phyloP scores from a whole-genome alignment of 2,888 invertebrate species.

The Amblyteles armatorius region DNA sequence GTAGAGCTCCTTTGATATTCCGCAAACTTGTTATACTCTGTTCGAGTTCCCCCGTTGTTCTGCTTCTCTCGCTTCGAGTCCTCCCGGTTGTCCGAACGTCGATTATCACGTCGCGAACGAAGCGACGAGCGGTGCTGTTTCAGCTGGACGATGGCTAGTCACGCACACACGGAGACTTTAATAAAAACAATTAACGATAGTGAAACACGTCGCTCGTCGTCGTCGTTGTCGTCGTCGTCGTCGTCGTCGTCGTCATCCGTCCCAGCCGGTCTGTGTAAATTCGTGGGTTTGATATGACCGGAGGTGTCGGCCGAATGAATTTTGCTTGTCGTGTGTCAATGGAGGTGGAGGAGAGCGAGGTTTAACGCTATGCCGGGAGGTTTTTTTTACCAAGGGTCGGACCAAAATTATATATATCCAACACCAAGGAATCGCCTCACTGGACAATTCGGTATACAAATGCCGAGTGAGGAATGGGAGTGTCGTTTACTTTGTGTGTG shows the following conservation, averaged over 20 bases:
- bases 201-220: constrained; percentile 20
- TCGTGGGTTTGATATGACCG: neutral
- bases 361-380: neutral
- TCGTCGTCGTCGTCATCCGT: constrained; percentile 52
- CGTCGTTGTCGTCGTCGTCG: constrained; percentile 31
- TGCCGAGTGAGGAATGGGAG: constrained; percentile 53
- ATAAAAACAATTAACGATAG: neutral
- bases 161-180: neutral
- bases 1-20: neutral
- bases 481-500: constrained; percentile 47
- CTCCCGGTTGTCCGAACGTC: neutral
- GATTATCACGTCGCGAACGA: neutral
- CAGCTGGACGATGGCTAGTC: neutral
- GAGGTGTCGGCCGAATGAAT: constrained; percentile 19
- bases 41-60: neutral
- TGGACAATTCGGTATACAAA: constrained; percentile 25
- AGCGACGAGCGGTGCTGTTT: neutral
- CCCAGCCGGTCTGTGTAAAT: constrained; percentile 14
- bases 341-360: constrained; percentile 13
- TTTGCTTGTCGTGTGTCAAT: neutral
- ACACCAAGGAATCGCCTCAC: constrained; percentile 61
- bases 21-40: neutral
- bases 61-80: too few relatives aligned
- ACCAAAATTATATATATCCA: constrained; percentile 66
- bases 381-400: constrained; percentile 60